phyloP scores from a whole-genome alignment of 2,888 invertebrate species.

The Synergus gifuensis region DNA sequence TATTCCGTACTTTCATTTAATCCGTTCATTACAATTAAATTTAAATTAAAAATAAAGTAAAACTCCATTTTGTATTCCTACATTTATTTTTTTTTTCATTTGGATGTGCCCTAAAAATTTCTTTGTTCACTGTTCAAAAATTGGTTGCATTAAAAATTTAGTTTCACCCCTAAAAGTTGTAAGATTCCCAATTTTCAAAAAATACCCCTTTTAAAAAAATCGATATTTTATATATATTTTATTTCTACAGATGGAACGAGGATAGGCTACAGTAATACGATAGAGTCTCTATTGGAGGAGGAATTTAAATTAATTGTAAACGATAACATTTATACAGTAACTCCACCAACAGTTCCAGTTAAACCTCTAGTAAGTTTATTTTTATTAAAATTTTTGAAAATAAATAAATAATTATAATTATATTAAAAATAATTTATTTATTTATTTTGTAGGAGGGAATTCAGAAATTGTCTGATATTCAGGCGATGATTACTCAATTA shows the following conservation, averaged over 20 bases:
- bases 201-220: neutral
- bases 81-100: neutral
- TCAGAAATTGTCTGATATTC: slow-evolving; percentile 86
- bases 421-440: neutral
- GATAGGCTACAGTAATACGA: slow-evolving; percentile 94
- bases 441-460: slow-evolving; percentile 78
- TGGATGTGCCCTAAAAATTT: neutral
- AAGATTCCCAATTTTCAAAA: neutral
- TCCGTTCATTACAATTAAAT: neutral
- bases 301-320: slow-evolving; percentile 94
- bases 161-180: too few species aligned
- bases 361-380: slow-evolving; percentile 75
- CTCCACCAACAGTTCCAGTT: slow-evolving; percentile 86
- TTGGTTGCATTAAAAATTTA: neutral
- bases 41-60: neutral
- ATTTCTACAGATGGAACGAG: slow-evolving; percentile 86
- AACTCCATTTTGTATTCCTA: neutral
- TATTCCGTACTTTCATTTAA: neutral
- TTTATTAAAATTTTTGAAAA: neutral
- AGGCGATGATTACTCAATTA: slow-evolving; percentile 89
- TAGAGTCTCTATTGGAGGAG: slow-evolving; percentile 93
- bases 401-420: neutral
- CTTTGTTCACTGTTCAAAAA: neutral
- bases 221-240: neutral
- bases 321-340: slow-evolving; percentile 90